These are phyloP conservation scores for Adelosebastes latens DNA, from an alignment of 2,797 vertebrate species.

Conservation along the genomic window DNA sequence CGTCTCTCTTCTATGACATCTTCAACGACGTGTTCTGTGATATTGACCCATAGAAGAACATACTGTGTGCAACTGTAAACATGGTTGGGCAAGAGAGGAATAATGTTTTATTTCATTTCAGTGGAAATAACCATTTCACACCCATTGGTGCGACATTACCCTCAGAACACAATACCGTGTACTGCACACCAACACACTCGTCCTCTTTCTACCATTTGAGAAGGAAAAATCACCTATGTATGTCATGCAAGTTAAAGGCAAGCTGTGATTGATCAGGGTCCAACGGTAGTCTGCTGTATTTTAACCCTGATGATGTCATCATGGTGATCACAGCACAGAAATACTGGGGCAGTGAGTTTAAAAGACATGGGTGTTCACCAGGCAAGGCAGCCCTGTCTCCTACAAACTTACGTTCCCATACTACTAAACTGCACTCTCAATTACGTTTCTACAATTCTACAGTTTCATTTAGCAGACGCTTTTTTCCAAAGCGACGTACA, in stretches of 20 bases:
- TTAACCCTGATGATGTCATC: not conserved
- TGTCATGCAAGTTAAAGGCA: not conserved
- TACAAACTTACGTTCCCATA: too few relatives aligned
- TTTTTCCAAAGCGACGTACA: too few relatives aligned
- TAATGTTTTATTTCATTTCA: not conserved
- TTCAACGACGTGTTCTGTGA: not conserved
- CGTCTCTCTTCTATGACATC: not conserved
- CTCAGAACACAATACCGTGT: not conserved
- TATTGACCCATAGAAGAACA: not conserved
- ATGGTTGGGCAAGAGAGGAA: not conserved
- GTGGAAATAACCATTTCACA: not conserved
- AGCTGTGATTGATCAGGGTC: not conserved
- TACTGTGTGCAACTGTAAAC: not conserved
- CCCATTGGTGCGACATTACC: rapidly evolving
- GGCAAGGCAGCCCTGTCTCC: not conserved
- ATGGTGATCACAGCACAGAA: not conserved
- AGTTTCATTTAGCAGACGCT: too few relatives aligned
- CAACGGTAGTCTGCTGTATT: not conserved
- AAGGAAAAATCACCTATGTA: not conserved
- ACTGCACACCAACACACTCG: not conserved
- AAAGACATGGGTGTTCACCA: not conserved
- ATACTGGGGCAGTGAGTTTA: not conserved
- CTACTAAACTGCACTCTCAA: too few relatives aligned
- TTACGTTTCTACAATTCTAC: too few relatives aligned
- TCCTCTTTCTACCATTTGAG: not conserved